Evolutionary conservation across 1,140 invertebrate genomes (phyloP).

Genomic region (Augochlora pura): DNA sequence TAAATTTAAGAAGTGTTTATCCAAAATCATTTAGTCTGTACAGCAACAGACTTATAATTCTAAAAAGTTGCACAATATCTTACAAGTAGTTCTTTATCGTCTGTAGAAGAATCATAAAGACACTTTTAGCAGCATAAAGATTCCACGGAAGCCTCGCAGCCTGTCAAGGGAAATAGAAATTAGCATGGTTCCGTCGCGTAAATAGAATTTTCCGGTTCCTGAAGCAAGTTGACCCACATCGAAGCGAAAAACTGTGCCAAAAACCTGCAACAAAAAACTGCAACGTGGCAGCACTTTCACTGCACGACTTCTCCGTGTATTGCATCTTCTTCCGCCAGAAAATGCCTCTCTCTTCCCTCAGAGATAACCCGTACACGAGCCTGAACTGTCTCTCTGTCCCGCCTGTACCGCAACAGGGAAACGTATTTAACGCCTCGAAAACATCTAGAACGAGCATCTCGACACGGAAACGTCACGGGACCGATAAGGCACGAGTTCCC

Average conservation of each 20-base stretch:
- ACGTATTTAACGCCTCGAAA: conserved; percentile 28
- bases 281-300: conserved; percentile 1
- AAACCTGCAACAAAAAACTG: neutral
- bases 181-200: too few relatives aligned
- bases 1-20: too few relatives aligned
- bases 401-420: neutral
- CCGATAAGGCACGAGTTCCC: conserved; percentile 54
- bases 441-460: conserved; percentile 13
- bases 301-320: neutral
- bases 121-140: too few relatives aligned
- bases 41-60: too few relatives aligned
- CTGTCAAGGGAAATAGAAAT: too few relatives aligned
- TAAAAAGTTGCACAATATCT: too few relatives aligned
- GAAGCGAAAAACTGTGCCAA: neutral
- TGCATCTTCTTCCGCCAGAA: conserved; percentile 8
- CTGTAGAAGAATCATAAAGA: too few relatives aligned
- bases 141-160: too few relatives aligned
- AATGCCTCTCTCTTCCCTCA: neutral
- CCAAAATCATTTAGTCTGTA: too few relatives aligned
- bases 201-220: neutral
- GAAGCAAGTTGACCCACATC: neutral
- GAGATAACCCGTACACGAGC: neutral
- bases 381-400: too few relatives aligned
- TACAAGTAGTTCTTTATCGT: too few relatives aligned
- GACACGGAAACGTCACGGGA: conserved; percentile 20